phyloP scores from a whole-genome alignment of 2,113 vertebrate genomes.

The Phasianus colchicus region DNA sequence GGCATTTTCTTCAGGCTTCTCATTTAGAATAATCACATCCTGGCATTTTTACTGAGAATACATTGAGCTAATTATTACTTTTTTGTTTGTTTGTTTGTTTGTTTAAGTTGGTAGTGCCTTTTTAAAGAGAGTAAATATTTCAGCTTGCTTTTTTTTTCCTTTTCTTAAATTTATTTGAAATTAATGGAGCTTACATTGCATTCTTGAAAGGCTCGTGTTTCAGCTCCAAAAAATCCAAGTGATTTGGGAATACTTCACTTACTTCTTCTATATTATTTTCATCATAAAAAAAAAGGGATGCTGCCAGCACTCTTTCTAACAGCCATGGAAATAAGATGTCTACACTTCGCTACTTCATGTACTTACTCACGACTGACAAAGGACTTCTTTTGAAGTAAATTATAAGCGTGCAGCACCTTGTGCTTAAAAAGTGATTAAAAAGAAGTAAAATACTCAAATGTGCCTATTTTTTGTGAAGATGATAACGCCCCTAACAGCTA shows the following conservation, averaged over 20 bases:
- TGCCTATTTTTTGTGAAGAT: not conserved
- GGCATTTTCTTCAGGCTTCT: not conserved
- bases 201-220: not conserved
- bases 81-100: not conserved
- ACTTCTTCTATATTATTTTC: not conserved
- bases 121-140: conserved; percentile 3
- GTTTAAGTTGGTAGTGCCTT: not conserved
- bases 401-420: not conserved
- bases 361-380: not conserved
- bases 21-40: not conserved
- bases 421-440: conserved; percentile 12
- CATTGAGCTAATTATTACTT: not conserved
- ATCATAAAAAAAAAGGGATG: not conserved
- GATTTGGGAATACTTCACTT: not conserved
- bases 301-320: conserved; percentile 8
- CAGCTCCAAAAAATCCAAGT: not conserved
- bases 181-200: not conserved
- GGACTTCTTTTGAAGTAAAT: conserved; percentile 10
- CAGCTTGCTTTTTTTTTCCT: not conserved
- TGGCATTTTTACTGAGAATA: conserved; percentile 15
- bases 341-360: not conserved
- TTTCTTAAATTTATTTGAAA: not conserved
- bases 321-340: not conserved
- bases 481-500: not conserved
- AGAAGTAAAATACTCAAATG: not conserved